phyloP scores from a whole-genome alignment of 2,113 vertebrate genomes.

The Podarcis raffonei region DNA sequence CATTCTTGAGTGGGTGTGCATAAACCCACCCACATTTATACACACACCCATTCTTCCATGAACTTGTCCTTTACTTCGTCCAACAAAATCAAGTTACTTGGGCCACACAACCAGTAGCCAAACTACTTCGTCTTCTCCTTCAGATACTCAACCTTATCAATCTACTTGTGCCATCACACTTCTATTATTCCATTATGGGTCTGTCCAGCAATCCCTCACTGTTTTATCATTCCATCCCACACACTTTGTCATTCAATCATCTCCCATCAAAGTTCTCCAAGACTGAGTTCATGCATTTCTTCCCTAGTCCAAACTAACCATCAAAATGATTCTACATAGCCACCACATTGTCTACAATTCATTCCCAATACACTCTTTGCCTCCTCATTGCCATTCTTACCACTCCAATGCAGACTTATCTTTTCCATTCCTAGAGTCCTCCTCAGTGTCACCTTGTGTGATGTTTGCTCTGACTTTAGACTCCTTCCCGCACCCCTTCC shows the following conservation, averaged over 20 bases:
- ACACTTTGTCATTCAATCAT: not conserved
- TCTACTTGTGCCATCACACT: not conserved
- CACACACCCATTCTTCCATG: not conserved
- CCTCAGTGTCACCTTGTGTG: not conserved
- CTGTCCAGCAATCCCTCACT: not conserved
- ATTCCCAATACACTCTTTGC: not conserved
- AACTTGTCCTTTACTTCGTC: not conserved
- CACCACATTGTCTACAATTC: not conserved
- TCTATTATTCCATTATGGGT: not conserved
- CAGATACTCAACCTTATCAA: not conserved
- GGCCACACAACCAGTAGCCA: not conserved
- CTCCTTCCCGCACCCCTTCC: too few species aligned
- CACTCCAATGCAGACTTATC: not conserved
- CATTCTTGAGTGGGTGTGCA: not conserved
- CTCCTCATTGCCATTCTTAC: not conserved
- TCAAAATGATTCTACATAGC: not conserved
- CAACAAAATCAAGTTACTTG: not conserved
- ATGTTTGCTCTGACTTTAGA: not conserved
- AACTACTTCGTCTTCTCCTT: not conserved
- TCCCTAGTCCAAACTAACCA: not conserved
- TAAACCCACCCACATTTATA: too few species aligned
- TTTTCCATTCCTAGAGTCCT: not conserved
- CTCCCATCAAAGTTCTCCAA: not conserved
- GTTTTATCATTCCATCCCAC: not conserved
- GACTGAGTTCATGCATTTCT: not conserved